Evolutionary conservation across 2,113 vertebrate species (phyloP).

Genomic region (Xyliphius kryptos): DNA sequence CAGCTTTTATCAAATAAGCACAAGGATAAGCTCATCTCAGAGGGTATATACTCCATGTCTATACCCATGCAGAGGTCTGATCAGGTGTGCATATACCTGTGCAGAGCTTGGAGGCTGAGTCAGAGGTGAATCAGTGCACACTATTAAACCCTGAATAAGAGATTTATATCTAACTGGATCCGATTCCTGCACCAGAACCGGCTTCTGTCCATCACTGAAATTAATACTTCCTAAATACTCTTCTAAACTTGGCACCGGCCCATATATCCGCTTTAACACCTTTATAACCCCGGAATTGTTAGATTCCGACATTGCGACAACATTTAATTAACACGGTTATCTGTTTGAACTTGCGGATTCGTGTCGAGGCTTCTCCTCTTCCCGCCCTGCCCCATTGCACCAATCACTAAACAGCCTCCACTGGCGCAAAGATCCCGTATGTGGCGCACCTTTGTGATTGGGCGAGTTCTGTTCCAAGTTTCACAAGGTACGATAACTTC

Average conservation of each 20-base stretch:
- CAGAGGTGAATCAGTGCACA: constrained; percentile 53
- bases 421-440: no score
- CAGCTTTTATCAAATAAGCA: no score
- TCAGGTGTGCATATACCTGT: constrained; percentile 49
- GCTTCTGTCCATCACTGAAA: constrained; percentile 51
- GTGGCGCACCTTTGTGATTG: no score
- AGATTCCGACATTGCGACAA: constrained; percentile 32
- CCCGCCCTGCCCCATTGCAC: neutral
- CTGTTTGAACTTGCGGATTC: no score
- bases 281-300: constrained; percentile 35
- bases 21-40: neutral
- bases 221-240: constrained; percentile 48
- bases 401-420: no score
- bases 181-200: constrained; percentile 34
- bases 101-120: constrained; percentile 56
- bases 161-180: constrained; percentile 48
- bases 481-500: no score
- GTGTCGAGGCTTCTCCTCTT: neutral
- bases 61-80: constrained; percentile 31
- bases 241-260: constrained; percentile 44
- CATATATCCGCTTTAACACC: constrained; percentile 52
- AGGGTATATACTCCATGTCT: neutral
- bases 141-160: constrained; percentile 44
- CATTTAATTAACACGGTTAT: no score
- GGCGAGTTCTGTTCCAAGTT: no score